Evolutionary conservation across 2,888 invertebrate genomes (phyloP).

Genomic region (Cynaeus angustus): DNA sequence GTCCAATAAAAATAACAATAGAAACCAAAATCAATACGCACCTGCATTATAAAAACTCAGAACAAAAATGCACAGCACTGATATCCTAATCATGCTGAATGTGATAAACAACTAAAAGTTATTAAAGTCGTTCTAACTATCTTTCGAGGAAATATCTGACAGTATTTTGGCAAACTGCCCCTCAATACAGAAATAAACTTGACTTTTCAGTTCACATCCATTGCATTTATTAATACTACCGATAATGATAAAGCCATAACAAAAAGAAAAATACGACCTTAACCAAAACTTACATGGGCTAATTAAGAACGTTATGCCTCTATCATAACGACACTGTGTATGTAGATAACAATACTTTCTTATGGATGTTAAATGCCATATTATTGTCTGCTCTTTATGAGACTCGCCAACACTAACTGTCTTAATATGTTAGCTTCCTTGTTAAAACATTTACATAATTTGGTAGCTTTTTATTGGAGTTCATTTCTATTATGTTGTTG

Average conservation of each 20-base stretch:
- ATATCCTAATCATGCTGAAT: slow-evolving; percentile 10
- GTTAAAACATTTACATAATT: slow-evolving; percentile 19
- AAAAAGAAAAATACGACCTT: not conserved
- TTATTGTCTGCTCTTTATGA: slow-evolving; percentile 10
- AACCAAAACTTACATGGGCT: not conserved
- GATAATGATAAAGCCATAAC: not conserved
- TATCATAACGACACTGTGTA: too few relatives aligned
- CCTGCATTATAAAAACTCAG: slow-evolving; percentile 12
- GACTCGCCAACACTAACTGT: slow-evolving; percentile 11
- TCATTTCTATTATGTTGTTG: too few relatives aligned
- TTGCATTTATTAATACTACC: not conserved
- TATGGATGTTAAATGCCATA: not conserved
- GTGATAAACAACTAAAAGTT: slow-evolving; percentile 12
- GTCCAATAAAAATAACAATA: not conserved
- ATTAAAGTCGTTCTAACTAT: slow-evolving; percentile 18
- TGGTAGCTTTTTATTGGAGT: not conserved
- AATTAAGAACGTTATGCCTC: not conserved
- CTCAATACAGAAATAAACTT: slow-evolving; percentile 19
- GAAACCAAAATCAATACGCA: not conserved
- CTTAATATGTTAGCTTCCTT: slow-evolving; percentile 15
- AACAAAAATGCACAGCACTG: slow-evolving; percentile 2
- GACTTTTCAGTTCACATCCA: slow-evolving; percentile 6
- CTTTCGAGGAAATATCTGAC: slow-evolving; percentile 10
- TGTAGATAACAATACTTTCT: too few relatives aligned
- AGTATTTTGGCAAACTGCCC: slow-evolving; percentile 26